Base-by-base conservation (phyloP, 2,888 invertebrate species). In the Geotrupes spiniger region DNA sequence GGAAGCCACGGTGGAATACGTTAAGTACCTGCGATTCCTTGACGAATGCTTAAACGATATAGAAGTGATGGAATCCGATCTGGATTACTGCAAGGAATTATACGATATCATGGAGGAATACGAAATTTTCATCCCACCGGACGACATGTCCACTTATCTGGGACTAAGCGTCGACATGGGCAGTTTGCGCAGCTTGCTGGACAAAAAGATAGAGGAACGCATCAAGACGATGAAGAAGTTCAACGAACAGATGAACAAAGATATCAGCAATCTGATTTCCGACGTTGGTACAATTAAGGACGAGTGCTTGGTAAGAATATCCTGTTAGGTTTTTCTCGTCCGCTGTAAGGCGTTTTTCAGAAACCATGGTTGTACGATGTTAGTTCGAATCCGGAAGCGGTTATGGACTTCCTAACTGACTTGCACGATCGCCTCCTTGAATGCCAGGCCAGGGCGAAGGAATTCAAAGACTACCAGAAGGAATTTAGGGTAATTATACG, bases 21-120 rank as follows among this genome's bases (percentile, higher is more conserved):
- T 89, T 0, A 79, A 79, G 9, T 87, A 82, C 61, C 79, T 90
- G 47, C 79, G 76, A 37, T 83, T 88, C 73, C 65, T 90, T 40
- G 86, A 90, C 47, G 78, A 51, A 42, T 46, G 46, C 14, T 28
- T 12, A 55, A 67, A 76, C 1, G 78, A 84, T 63, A 81, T 92
- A 42, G 83, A 84, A 15, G 74, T 74, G 15, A 78, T 94, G 63
- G 90, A 92, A 64, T 75, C 79, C 36, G 79, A 83, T 21, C 74
- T 91, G 3, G 89, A 90, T 64, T 88, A 92, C 65, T 81, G 89
- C 4, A 85, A 89, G 57, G 90, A 93, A 63, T 72, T 92, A 48
- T 89, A 92, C 65, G 87, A 92, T 55, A 78, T 92, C 2, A 88
- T 91, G 74, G 89, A 90, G 48, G 85, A 89, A 64, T 92, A 84